phyloP scores from a whole-genome alignment of 2,113 vertebrate species.

The Procavia capensis region DNA sequence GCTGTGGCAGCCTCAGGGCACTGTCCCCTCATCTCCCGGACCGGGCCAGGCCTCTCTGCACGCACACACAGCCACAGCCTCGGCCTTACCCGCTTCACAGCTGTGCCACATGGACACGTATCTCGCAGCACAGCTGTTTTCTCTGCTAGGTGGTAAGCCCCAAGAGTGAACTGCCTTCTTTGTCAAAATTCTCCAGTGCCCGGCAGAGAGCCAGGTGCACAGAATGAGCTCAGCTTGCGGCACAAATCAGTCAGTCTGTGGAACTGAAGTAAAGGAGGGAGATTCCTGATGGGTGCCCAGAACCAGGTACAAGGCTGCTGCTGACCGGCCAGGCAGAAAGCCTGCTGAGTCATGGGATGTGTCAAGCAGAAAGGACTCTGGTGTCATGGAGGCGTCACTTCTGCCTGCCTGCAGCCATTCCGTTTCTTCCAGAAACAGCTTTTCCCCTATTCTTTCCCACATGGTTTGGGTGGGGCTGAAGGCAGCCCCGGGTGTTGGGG shows the following conservation, averaged over 20 bases:
- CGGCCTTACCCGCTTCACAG: background rate
- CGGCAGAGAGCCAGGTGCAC: background rate
- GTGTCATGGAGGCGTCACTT: background rate
- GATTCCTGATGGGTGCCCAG: background rate
- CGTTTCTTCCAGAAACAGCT: background rate
- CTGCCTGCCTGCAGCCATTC: background rate
- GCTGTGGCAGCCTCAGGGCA: background rate
- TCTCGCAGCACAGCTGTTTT: background rate
- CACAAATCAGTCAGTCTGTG: background rate
- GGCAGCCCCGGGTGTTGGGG: background rate
- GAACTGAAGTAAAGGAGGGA: background rate
- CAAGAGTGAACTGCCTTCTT: background rate
- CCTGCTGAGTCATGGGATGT: fast-evolving
- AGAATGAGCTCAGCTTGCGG: background rate
- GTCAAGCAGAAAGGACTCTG: background rate
- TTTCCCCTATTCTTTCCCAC: background rate
- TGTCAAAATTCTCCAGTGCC: background rate
- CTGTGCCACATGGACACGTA: background rate
- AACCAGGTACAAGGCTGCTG: background rate
- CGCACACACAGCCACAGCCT: background rate
- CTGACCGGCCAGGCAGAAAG: background rate
- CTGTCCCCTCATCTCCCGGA: background rate
- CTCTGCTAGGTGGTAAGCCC: background rate
- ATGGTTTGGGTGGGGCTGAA: background rate
- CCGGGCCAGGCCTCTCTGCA: fast-evolving